Conservation (phyloP, 2,797 vertebrate genomes). For the Melopsittacus undulatus region DNA sequence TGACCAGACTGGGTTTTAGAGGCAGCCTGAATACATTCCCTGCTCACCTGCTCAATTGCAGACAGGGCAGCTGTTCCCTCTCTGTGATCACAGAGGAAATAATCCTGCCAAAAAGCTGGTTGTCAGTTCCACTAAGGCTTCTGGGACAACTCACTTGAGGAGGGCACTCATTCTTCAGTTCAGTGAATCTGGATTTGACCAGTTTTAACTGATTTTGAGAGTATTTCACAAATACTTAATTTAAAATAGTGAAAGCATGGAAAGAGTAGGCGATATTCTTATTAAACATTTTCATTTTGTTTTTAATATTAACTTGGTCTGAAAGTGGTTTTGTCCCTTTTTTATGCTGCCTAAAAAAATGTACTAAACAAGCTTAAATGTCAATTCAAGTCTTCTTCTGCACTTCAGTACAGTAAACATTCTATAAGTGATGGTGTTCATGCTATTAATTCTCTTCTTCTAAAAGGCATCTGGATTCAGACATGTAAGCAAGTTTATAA, state of each 20-base stretch:
- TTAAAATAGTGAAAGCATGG: background rate
- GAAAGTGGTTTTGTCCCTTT: background rate
- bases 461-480: conserved; percentile 6
- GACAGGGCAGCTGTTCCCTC: background rate
- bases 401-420: background rate
- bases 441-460: background rate
- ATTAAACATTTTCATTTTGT: background rate
- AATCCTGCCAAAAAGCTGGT: conserved; percentile 29
- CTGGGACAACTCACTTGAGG: background rate
- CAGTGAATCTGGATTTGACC: background rate
- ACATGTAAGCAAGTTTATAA: background rate
- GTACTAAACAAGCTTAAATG: background rate
- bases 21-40: background rate
- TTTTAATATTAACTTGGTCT: background rate
- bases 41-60: conserved; percentile 33
- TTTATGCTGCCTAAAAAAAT: background rate
- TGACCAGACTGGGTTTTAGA: background rate
- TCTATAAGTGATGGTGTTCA: background rate
- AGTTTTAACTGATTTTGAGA: background rate
- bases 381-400: background rate
- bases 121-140: conserved; percentile 22
- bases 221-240: background rate
- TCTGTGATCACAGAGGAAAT: conserved; percentile 12
- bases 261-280: background rate
- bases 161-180: background rate